Evolutionary conservation across 2,888 invertebrate genomes (phyloP).

Genomic region (Stegana nigrithorax): DNA sequence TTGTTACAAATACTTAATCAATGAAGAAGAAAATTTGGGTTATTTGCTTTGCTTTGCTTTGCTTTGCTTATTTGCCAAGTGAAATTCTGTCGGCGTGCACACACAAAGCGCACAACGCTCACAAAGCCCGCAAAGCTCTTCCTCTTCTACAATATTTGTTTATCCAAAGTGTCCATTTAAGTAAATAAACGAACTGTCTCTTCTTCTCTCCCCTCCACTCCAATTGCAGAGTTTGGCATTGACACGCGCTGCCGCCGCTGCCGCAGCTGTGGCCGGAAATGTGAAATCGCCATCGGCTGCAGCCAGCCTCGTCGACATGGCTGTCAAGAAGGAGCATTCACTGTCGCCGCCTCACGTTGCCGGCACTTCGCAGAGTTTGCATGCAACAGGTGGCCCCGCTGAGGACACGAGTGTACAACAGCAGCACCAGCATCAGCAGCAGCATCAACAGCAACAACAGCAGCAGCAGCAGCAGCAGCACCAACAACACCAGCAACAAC

Average conservation of each 20-base stretch:
- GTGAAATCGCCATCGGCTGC: constrained; percentile 69
- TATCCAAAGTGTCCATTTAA: constrained; percentile 43
- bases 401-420: constrained; percentile 7
- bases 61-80: constrained; percentile 43
- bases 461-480: neutral
- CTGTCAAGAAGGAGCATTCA: constrained; percentile 67
- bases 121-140: neutral
- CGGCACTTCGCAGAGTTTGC: too few relatives aligned
- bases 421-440: neutral
- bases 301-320: constrained; percentile 55
- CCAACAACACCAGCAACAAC: constrained; percentile 9
- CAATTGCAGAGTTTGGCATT: constrained; percentile 74
- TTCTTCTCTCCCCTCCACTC: neutral
- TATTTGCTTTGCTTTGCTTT: constrained; percentile 50
- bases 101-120: neutral
- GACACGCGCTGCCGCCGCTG: constrained; percentile 70
- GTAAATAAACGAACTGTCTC: constrained; percentile 43
- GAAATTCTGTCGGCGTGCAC: constrained; percentile 46
- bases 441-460: constrained; percentile 11
- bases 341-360: constrained; percentile 59
- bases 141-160: constrained; percentile 1
- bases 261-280: constrained; percentile 56
- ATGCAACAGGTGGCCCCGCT: constrained; percentile 15
- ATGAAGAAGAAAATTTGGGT: constrained; percentile 51
- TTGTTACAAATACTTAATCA: too few relatives aligned